These are phyloP conservation scores for Bettongia penicillata DNA, from an alignment of 2,113 vertebrate species.

Conservation along the genomic window DNA sequence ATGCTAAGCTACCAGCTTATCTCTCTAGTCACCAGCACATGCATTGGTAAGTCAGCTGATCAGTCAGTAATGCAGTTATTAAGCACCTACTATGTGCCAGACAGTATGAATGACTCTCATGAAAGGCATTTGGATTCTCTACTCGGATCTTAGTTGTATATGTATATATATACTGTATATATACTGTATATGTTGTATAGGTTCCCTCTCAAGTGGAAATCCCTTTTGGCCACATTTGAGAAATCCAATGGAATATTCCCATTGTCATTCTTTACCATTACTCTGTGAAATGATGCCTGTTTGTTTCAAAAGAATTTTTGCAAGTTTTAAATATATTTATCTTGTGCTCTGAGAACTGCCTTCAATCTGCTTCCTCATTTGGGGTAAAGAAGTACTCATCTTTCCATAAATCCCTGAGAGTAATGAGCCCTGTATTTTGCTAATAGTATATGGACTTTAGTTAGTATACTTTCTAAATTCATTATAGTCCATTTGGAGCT, in stretches of 20 bases:
- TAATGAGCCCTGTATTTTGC: background rate
- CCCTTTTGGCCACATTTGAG: background rate
- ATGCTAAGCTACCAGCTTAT: background rate
- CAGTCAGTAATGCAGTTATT: background rate
- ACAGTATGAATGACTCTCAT: background rate
- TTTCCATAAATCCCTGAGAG: background rate
- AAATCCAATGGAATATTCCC: background rate
- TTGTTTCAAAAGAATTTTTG: background rate
- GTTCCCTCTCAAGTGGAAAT: background rate
- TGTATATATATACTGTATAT: too few relatives aligned
- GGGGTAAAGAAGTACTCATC: background rate
- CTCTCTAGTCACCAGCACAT: background rate
- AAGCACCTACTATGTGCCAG: background rate
- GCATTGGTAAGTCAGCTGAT: background rate
- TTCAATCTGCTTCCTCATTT: background rate
- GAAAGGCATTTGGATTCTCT: background rate
- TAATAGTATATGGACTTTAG: background rate
- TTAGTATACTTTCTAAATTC: background rate
- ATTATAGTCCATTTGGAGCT: background rate
- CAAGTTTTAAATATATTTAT: background rate
- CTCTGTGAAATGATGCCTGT: background rate
- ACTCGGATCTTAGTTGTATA: background rate
- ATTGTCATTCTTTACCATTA: background rate
- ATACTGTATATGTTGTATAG: background rate
- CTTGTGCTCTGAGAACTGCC: background rate